Base-by-base conservation (phyloP, 2,888 invertebrate species). In the Caenorhabditis plicata region DNA sequence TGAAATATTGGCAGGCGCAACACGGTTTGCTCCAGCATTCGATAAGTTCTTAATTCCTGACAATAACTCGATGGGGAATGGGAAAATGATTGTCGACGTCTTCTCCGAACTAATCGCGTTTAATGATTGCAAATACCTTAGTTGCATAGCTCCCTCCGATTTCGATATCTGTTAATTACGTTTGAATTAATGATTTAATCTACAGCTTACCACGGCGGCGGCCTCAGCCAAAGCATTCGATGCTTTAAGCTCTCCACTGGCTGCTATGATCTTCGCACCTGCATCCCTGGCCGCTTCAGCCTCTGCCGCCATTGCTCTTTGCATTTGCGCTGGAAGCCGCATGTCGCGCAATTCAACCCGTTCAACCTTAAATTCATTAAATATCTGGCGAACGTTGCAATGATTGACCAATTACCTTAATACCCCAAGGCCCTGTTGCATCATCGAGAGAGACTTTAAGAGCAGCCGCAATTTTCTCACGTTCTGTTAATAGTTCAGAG, bases 221-320 rank as follows among this genome's bases (percentile, higher is more conserved):
- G 94, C 95, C 80, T 94, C 94, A 49, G 92, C 88, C 29, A 95
- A 85, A 0, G 94, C 93, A 23, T 90, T 85, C 15, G 93, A 91
- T 2, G 95, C 94, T 56, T 70, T 71, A 45, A 69, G 61, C 82
- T 96, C 95, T 26, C 95, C 95, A 81, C 95, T 93, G 4, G 94
- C 94, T 0, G 93, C 92, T 70, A 94, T 93, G 1, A 94, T 92
- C 55, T 71, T 71, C 26, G 73, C 73, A 19, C 73, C 68, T 3
- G 92, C 92, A 81, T 92, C 92, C 33, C 92, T 86, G 0, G 91
- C 89, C 0, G 92, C 92, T 78, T 92, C 92, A 0, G 92, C 92
- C 82, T 92, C 92, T 0, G 92, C 92, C 0, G 92, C 92, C 92
- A 92, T 92, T 0, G 92, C 92, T 48, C 92, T 86, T 81, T 92